These are phyloP conservation scores for Clamator glandarius DNA, from an alignment of 2,797 vertebrate genomes.

Conservation along the genomic window DNA sequence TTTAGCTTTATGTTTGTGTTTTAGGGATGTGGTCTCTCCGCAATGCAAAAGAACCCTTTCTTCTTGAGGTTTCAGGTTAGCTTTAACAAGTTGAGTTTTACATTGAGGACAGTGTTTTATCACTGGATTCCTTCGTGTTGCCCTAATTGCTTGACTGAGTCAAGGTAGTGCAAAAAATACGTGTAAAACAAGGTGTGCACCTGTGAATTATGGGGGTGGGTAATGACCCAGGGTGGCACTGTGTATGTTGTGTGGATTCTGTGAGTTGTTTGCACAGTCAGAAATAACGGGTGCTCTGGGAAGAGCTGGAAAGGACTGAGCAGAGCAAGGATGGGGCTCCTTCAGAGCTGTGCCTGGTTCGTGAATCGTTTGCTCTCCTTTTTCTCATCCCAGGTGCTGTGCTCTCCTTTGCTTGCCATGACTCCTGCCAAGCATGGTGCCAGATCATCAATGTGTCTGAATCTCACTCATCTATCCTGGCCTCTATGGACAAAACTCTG, in stretches of 20 bases:
- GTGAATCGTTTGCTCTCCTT: not conserved
- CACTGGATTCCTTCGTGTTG: not conserved
- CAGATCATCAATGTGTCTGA: constrained; percentile 73
- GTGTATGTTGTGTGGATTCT: not conserved
- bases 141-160: not conserved
- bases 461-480: not conserved
- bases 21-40: not conserved
- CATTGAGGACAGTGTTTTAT: not conserved
- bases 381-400: constrained; percentile 61
- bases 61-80: not conserved
- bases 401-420: constrained; percentile 64
- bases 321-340: not conserved
- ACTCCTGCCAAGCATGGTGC: constrained; percentile 71
- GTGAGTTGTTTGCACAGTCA: not conserved
- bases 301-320: not conserved
- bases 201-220: not conserved
- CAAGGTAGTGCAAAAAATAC: not conserved
- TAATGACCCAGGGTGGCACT: not conserved
- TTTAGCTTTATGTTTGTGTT: not conserved
- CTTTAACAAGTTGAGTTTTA: not conserved
- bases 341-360: not conserved
- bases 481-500: not conserved
- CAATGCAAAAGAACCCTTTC: not conserved
- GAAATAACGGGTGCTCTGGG: not conserved
- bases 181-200: not conserved